Evolutionary conservation across 2,888 invertebrate species (phyloP).

Genomic region (Archips xylosteana): DNA sequence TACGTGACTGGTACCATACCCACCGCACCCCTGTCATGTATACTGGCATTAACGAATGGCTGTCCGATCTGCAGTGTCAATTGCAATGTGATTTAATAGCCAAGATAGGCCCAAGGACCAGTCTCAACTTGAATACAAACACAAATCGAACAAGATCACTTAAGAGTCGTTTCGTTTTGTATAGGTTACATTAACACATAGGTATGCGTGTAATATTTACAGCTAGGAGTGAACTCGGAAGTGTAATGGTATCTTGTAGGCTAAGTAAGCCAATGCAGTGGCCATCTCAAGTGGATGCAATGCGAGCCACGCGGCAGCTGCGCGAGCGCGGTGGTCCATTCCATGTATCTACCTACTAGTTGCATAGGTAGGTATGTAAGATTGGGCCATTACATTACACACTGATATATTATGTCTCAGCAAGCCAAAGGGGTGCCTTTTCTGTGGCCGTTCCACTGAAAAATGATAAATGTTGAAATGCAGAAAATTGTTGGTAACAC

Average conservation of each 20-base stretch:
- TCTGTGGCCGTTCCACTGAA: neutral
- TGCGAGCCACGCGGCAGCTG: slow-evolving; percentile 54
- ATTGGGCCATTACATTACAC: neutral
- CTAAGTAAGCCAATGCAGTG: slow-evolving; percentile 43
- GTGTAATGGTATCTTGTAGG: slow-evolving; percentile 46
- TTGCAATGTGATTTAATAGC: slow-evolving; percentile 40
- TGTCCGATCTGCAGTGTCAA: slow-evolving; percentile 38
- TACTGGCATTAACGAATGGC: slow-evolving; percentile 47
- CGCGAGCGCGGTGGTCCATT: slow-evolving; percentile 49
- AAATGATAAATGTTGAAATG: neutral
- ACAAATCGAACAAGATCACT: slow-evolving; percentile 30
- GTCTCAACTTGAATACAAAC: slow-evolving; percentile 1
- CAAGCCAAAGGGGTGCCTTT: neutral
- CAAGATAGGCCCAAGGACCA: slow-evolving; percentile 37
- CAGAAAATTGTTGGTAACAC: neutral
- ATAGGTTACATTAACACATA: slow-evolving; percentile 15
- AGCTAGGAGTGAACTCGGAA: slow-evolving; percentile 43
- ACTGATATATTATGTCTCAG: neutral
- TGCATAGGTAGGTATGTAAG: slow-evolving; percentile 5
- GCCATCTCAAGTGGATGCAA: slow-evolving; percentile 62
- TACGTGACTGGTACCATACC: slow-evolving; percentile 49
- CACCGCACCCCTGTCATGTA: slow-evolving; percentile 52
- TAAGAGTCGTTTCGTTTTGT: slow-evolving; percentile 6
- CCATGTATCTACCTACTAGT: neutral
- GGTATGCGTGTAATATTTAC: slow-evolving; percentile 11